Evolutionary conservation across 2,113 vertebrate species (phyloP), one percentile per base, ranked within the genome.

Genomic region (Lathamus discolor): DNA sequence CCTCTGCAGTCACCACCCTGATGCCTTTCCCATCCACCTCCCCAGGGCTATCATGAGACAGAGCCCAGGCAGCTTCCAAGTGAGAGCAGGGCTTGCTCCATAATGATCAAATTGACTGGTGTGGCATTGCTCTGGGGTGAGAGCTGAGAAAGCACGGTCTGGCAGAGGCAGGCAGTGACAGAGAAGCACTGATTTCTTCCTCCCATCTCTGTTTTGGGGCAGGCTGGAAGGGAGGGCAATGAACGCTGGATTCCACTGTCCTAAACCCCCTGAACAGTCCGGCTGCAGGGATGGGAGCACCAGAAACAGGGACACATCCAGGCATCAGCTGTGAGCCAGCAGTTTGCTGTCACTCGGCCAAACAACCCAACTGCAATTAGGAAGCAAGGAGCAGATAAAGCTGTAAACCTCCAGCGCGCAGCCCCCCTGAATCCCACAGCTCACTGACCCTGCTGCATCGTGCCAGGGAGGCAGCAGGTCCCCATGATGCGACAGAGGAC

Each of bases 381-480:
- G 95, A 49, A 28, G 57, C 25, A 8, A 39, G 0, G 2, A 75
- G 64, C 46, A 54, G 78, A 61, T 0, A 20, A n/a, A 77, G 64
- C 48, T 73, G 48, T 1, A 15, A 64, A 11, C 29, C 35, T 15
- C 5, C 2, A 1, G 4, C 1, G 62, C 0, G 1, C 61, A 48
- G 48, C 66, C 37, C n/a, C 63, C 19, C 18, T 4, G 1, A 35
- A 43, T 41, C 24, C 54, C 10, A 0, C 68, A 43, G 39, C 86
- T 61, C 52, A 2, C 2, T 1, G 7, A 5, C 20, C 70, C n/a
- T 1, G 29, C 8, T 10, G 1, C 48, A 29, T 2, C 3, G 0
- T 3, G 2, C 61, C 1, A 0, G 0, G 4, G 35, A 8, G 39
- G 39, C 57, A 76, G 48, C 4, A 0, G 46, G 62, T 61, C 44